Evolutionary conservation across 1,140 invertebrate species (phyloP).

Genomic region (Drosophila miranda): DNA sequence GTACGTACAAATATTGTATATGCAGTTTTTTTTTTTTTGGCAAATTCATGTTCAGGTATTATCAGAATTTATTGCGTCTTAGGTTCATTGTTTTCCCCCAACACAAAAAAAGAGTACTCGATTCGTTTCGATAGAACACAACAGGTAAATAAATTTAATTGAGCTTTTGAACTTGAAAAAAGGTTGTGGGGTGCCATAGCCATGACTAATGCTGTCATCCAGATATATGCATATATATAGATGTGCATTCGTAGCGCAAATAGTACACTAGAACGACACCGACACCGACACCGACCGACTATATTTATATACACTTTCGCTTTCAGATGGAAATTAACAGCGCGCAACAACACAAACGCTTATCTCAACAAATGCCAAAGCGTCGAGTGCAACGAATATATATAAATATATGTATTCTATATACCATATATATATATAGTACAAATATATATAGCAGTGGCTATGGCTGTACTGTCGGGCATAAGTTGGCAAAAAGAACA

Average conservation of each 20-base stretch:
- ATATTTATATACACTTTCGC: constrained; percentile 26
- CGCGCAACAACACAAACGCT: constrained; percentile 10
- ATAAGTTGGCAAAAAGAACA: constrained; percentile 18
- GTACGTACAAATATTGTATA: constrained; percentile 13
- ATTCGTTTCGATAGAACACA: constrained; percentile 12
- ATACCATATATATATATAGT: background rate
- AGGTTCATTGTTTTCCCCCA: constrained; percentile 67
- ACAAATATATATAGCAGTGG: background rate
- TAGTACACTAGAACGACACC: background rate
- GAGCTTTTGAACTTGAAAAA: constrained; percentile 13
- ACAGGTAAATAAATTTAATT: constrained; percentile 15
- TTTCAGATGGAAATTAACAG: constrained; percentile 27
- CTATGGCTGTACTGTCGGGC: constrained; percentile 1
- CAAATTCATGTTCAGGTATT: constrained; percentile 60
- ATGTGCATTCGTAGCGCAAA: constrained; percentile 5
- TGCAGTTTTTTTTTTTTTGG: constrained; percentile 45
- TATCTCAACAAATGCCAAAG: constrained; percentile 31
- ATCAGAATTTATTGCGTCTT: constrained; percentile 73
- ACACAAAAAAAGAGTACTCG: constrained; percentile 13
- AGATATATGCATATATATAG: background rate
- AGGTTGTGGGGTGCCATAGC: background rate
- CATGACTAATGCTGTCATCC: background rate
- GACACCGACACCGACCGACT: background rate
- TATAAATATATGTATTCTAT: background rate
- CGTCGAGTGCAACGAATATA: constrained; percentile 21